phyloP scores from a whole-genome alignment of 1,140 invertebrate genomes.

The Trichogramma pretiosum region DNA sequence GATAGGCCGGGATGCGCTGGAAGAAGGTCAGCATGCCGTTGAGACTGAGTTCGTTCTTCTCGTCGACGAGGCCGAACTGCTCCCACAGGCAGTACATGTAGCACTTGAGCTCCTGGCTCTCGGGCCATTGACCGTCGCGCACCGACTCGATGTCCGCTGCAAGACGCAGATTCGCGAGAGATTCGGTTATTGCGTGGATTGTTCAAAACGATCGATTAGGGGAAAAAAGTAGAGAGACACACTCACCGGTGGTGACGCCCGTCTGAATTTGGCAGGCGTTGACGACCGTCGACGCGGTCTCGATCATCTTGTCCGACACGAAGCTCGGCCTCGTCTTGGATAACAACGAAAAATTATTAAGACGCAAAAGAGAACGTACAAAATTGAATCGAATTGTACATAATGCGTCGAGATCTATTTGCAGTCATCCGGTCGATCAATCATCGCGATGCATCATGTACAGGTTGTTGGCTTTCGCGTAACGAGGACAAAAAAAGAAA shows the following conservation, averaged over 20 bases:
- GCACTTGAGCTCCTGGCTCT: conserved; percentile 33
- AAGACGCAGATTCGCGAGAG: neutral
- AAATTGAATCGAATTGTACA: neutral
- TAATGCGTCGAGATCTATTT: neutral
- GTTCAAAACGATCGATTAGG: neutral
- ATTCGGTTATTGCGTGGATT: neutral
- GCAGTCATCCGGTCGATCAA: neutral
- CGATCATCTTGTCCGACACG: conserved; percentile 38
- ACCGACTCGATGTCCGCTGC: conserved; percentile 37
- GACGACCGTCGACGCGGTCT: conserved; percentile 33
- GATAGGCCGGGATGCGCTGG: conserved; percentile 37
- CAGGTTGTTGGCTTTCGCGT: neutral
- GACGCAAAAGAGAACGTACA: neutral
- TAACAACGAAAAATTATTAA: neutral
- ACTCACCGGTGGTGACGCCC: conserved; percentile 33
- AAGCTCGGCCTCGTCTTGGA: conserved; percentile 32
- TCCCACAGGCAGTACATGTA: conserved; percentile 40
- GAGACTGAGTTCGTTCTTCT: conserved; percentile 32
- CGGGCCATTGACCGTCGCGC: conserved; percentile 33
- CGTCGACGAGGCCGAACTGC: conserved; percentile 36
- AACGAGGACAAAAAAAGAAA: neutral
- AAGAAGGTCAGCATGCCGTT: conserved; percentile 39
- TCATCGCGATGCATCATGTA: neutral
- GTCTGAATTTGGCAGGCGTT: conserved; percentile 38
- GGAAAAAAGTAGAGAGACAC: too few relatives aligned